Base-by-base conservation (phyloP, 2,888 invertebrate genomes). In the Apodemia mormo region DNA sequence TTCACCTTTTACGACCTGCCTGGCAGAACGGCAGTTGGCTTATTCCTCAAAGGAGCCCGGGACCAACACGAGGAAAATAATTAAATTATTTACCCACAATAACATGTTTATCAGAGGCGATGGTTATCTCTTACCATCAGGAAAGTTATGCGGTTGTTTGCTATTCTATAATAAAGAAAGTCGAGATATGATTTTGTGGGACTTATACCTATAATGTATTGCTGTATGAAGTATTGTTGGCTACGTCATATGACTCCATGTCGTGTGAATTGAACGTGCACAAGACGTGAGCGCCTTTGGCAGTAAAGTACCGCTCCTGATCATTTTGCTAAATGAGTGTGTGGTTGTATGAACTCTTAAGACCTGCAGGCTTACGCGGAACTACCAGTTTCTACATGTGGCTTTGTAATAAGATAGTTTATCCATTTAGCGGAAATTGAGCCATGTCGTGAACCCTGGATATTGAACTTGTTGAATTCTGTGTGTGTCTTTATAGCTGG, bases 251-350 rank as follows among this genome's bases (percentile, higher is more conserved):
- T 64, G 61, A 64, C 33, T 64, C 61, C 73, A 73, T 80, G 80
- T 86, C 90, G 90, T 90, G 90, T 88, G 90, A 89, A 87, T 77
- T 80, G 76, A 71, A 75, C 76, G 73, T 75, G 66, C 37, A 52
- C 71, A 75, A 76, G 75, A 78, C 91, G 91, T 90, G 92, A 92
- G 82, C 76, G 90, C 92, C 90, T 68, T 75, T 72, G 88, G 92
- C 89, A 71, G 70, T 72, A 67, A 68, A 82, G 84, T 87, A 83
- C 89, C 89, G 92, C 91, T 91, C 91, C 91, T 83, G 90, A 88
- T 86, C 84, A 87, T 88, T 87, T 88, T 84, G 79, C 82, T 87
- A 87, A 87, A 84, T 86, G 82, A 83, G 79, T 82, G 81, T 81
- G 79, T 79, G 77, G 64, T 49, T 49, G 49, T 61, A 61, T 64